A percentile compares a stretch with the other conserved stretches of the same genome.
phyloP scores from a whole-genome alignment of 2,888 invertebrate genomes.

The Morpho helenor region DNA sequence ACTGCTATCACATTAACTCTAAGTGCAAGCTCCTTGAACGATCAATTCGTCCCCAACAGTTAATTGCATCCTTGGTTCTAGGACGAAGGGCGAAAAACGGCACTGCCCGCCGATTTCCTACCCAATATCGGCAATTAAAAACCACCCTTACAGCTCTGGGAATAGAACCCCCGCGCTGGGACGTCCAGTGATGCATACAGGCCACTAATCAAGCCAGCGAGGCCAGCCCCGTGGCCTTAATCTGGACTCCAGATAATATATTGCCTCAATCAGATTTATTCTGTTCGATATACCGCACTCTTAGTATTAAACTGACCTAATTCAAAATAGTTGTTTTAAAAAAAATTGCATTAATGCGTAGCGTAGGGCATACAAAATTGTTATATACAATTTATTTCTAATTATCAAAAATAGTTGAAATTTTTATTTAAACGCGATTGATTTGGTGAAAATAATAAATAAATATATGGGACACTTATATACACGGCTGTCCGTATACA shows the following conservation, averaged over 20 bases:
- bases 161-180: neutral
- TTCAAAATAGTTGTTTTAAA: no score
- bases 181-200: neutral
- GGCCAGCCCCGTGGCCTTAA: constrained; percentile 16
- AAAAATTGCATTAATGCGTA: no score
- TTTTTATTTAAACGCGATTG: no score
- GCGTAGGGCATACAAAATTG: no score
- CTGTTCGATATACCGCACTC: neutral
- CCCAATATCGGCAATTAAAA: constrained; percentile 1
- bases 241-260: constrained; percentile 18
- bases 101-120: neutral
- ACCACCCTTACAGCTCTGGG: neutral
- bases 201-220: constrained; percentile 16
- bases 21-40: neutral
- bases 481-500: no score
- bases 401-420: no score
- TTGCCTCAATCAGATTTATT: constrained; percentile 1
- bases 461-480: no score
- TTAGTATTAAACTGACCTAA: no score
- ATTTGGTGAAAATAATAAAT: no score
- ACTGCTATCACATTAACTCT: no score
- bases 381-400: no score
- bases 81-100: constrained; percentile 9
- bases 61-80: constrained; percentile 24
- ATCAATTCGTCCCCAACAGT: constrained; percentile 12